Conservation (phyloP, 1,140 invertebrate species). For the Sesamia nonagrioides region DNA sequence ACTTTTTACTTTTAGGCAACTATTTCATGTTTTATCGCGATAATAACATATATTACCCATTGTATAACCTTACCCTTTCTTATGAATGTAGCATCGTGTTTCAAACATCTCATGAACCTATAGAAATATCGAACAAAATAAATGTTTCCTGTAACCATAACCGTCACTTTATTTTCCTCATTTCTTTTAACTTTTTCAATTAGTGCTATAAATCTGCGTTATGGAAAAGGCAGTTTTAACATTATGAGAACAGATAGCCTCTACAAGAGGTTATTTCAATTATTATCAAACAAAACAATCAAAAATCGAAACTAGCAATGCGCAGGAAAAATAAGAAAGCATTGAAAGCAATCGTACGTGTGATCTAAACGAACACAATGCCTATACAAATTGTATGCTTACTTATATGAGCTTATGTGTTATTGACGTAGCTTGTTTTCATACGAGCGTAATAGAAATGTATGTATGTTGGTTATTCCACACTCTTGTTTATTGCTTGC, state of each 20-base stretch:
- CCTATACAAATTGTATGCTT: conserved; percentile 56
- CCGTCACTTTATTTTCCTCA: not conserved
- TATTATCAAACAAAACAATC: conserved; percentile 46
- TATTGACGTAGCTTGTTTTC: conserved; percentile 75
- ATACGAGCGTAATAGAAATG: conserved; percentile 61
- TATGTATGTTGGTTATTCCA: conserved; percentile 64
- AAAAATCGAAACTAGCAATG: conserved; percentile 51
- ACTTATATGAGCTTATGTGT: conserved; percentile 55
- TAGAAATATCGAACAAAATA: not conserved
- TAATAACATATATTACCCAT: conserved; percentile 78
- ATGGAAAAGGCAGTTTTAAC: not conserved
- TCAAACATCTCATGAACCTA: not conserved
- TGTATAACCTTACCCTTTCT: conserved; percentile 61
- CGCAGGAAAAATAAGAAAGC: conserved; percentile 52
- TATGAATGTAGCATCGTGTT: conserved; percentile 12
- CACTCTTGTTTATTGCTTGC: conserved; percentile 71
- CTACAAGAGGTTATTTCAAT: not conserved
- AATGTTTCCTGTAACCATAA: conserved; percentile 1
- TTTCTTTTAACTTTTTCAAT: conserved; percentile 7
- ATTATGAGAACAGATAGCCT: not conserved
- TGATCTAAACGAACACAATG: conserved; percentile 71
- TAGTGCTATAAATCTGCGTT: not conserved
- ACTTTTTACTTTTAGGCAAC: conserved; percentile 87
- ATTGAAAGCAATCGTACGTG: conserved; percentile 69
- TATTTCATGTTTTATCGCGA: conserved; percentile 85